phyloP scores from a whole-genome alignment of 2,888 invertebrate genomes.

The Lithophane semibrunnea region DNA sequence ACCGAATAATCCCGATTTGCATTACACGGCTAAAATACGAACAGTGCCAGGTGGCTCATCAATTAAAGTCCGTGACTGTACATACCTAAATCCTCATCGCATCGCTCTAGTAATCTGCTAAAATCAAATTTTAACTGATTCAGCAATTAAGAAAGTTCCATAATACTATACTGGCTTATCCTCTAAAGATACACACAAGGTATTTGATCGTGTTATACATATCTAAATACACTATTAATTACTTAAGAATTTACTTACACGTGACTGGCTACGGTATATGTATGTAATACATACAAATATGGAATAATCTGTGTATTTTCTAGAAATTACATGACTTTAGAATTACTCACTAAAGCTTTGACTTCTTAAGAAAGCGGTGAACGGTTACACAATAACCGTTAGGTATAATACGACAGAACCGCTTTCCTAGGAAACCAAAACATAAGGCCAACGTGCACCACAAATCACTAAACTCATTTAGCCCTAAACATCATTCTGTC shows the following conservation, averaged over 20 bases:
- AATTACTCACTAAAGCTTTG: no score
- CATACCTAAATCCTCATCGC: conserved; percentile 3
- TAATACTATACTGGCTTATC: conserved; percentile 33
- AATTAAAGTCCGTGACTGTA: no score
- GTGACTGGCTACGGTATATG: conserved; percentile 12
- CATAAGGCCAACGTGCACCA: neutral
- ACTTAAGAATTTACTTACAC: conserved; percentile 52
- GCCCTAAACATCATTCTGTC: neutral
- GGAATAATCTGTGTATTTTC: neutral
- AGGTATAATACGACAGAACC: no score
- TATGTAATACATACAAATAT: no score
- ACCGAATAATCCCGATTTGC: no score
- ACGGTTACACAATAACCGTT: no score
- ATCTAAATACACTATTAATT: conserved; percentile 48
- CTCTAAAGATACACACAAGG: conserved; percentile 48
- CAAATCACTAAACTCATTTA: neutral
- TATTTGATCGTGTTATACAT: conserved; percentile 39
- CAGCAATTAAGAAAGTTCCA: conserved; percentile 30
- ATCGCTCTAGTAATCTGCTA: neutral
- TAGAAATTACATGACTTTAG: no score
- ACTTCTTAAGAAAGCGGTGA: no score
- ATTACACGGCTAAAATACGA: no score
- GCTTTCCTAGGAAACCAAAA: no score
- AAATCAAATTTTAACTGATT: conserved; percentile 32
- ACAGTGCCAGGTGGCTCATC: no score